Evolutionary conservation across 1,140 invertebrate species (phyloP).

Genomic region (Venustaconcha ellipsiformis): DNA sequence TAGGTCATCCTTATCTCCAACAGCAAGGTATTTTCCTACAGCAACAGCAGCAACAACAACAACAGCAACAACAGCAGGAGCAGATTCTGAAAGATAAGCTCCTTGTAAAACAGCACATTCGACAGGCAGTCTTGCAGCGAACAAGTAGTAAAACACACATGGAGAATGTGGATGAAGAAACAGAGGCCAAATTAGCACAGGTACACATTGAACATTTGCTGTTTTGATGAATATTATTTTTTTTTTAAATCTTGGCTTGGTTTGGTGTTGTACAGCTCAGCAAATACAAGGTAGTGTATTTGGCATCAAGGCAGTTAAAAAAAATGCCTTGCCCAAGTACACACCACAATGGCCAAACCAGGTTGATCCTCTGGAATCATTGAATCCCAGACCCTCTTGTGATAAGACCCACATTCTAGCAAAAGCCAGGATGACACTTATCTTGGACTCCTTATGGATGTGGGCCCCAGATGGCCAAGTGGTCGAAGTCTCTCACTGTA

Average conservation of each 20-base stretch:
- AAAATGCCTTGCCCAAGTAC: no score
- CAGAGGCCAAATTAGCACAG: slow-evolving; percentile 72
- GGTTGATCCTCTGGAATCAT: no score
- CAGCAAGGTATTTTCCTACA: slow-evolving; percentile 76
- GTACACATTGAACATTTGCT: slow-evolving; percentile 28
- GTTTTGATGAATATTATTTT: not conserved
- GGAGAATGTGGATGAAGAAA: slow-evolving; percentile 75
- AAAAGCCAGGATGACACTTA: no score
- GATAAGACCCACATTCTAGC: no score
- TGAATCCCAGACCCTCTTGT: no score
- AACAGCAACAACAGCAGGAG: not conserved
- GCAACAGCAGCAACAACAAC: slow-evolving; percentile 76
- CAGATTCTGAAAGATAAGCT: slow-evolving; percentile 41
- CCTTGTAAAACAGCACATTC: slow-evolving; percentile 79
- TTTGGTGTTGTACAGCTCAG: no score
- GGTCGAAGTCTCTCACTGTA: no score
- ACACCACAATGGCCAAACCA: no score
- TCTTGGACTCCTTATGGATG: no score
- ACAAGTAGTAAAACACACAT: slow-evolving; percentile 78
- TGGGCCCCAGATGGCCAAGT: no score
- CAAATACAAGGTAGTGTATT: no score
- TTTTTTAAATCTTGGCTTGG: not conserved
- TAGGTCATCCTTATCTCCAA: slow-evolving; percentile 92
- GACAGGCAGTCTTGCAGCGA: slow-evolving; percentile 88
- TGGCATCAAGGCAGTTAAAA: no score